phyloP scores from a whole-genome alignment of 2,113 vertebrate genomes.

The Macaca fascicularis region DNA sequence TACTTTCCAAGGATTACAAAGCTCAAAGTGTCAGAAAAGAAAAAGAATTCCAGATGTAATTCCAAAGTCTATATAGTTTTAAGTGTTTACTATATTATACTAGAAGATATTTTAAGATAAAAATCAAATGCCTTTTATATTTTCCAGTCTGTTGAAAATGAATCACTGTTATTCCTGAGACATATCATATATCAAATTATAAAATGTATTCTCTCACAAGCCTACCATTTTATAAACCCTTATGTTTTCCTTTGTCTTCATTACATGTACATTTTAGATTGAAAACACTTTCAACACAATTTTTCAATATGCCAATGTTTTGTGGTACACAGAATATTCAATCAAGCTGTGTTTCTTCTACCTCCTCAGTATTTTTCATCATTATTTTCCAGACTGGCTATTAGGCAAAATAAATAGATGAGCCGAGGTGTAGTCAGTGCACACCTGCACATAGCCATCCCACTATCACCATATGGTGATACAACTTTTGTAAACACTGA shows the following conservation, averaged over 20 bases:
- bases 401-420: slow-evolving; percentile 59
- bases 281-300: slow-evolving; percentile 64
- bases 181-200: not conserved
- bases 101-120: not conserved
- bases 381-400: slow-evolving; percentile 69
- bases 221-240: not conserved
- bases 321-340: slow-evolving; percentile 51
- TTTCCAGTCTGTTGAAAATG: not conserved
- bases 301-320: slow-evolving; percentile 60
- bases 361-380: slow-evolving; percentile 58
- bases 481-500: slow-evolving; percentile 52
- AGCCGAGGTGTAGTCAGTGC: not conserved
- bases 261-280: not conserved
- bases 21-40: not conserved
- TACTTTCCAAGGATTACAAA: not conserved
- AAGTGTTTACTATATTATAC: not conserved
- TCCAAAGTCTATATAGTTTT: not conserved
- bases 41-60: not conserved
- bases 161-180: not conserved
- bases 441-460: slow-evolving; percentile 10
- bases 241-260: not conserved
- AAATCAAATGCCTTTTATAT: not conserved
- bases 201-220: not conserved
- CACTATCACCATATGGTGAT: slow-evolving; percentile 12
- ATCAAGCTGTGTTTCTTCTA: slow-evolving; percentile 35